Evolutionary conservation across 2,113 vertebrate genomes (phyloP).

Genomic region (Platycercus adscitus): DNA sequence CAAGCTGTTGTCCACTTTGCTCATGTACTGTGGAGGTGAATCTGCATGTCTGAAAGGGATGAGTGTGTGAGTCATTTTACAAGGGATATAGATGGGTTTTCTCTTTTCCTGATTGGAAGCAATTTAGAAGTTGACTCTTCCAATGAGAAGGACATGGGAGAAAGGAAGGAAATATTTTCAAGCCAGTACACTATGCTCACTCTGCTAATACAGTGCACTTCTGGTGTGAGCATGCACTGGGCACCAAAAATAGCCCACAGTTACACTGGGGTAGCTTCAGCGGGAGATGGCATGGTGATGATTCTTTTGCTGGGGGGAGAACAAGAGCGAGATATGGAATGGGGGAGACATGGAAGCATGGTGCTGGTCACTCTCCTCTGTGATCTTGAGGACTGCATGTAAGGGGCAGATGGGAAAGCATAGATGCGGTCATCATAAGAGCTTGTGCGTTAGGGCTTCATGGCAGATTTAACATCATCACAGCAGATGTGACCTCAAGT

Average conservation of each 20-base stretch:
- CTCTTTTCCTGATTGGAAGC: not conserved
- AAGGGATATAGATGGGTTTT: not conserved
- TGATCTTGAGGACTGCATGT: not conserved
- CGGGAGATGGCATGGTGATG: too few relatives aligned
- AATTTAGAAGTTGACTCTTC: not conserved
- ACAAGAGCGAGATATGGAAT: too few relatives aligned
- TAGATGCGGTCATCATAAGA: not conserved
- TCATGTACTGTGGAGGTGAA: not conserved
- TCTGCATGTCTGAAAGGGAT: not conserved
- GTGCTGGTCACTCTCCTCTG: not conserved
- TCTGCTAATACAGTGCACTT: not conserved
- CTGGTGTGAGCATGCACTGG: too few relatives aligned
- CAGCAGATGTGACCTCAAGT: conserved; percentile 25
- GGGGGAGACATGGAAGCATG: accelerated
- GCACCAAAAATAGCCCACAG: too few relatives aligned
- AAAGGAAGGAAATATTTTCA: not conserved
- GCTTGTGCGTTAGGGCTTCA: conserved; percentile 3
- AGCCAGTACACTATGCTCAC: accelerated
- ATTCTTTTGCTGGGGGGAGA: too few relatives aligned
- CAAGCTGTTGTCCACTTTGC: not conserved
- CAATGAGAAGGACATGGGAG: not conserved
- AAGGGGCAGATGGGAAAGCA: not conserved
- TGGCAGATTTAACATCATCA: conserved; percentile 37
- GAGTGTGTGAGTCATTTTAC: not conserved
- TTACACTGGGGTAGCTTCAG: too few relatives aligned